Evolutionary conservation across 1,140 invertebrate genomes (phyloP).

Genomic region (Drosophila erecta): DNA sequence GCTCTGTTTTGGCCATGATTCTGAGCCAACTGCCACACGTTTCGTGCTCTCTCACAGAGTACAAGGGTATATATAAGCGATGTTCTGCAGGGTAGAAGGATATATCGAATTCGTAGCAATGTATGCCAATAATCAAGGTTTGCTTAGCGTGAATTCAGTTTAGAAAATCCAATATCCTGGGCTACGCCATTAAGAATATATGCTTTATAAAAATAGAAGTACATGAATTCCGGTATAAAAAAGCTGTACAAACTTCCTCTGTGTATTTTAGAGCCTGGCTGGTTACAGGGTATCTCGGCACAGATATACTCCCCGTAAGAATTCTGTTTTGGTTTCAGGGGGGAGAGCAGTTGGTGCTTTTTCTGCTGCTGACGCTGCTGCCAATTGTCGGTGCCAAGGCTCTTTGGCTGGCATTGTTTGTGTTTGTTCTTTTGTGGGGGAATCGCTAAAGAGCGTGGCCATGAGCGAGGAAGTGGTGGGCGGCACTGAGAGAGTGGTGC

Average conservation of each 20-base stretch:
- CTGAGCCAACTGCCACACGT: conserved; percentile 18
- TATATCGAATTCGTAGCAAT: not conserved
- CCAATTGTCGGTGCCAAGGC: conserved; percentile 76
- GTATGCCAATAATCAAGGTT: not conserved
- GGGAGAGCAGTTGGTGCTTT: conserved; percentile 39
- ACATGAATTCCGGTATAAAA: no score
- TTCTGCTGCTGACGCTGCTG: conserved; percentile 50
- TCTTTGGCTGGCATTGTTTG: conserved; percentile 73
- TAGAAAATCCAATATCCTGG: no score
- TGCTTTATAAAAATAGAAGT: no score
- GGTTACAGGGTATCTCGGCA: conserved; percentile 7
- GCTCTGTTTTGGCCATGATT: conserved; percentile 39
- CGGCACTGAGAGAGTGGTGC: conserved; percentile 29
- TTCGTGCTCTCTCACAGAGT: not conserved
- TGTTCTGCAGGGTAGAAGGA: not conserved
- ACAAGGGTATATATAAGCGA: conserved; percentile 3
- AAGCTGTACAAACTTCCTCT: no score
- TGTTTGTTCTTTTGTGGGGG: conserved; percentile 67
- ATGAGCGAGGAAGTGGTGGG: conserved; percentile 10
- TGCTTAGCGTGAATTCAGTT: not conserved
- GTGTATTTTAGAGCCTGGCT: no score
- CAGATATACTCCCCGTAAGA: not conserved
- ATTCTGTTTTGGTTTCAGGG: conserved; percentile 11
- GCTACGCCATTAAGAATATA: no score
- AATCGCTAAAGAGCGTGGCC: conserved; percentile 37